phyloP scores from a whole-genome alignment of 1,140 invertebrate genomes.

The Drosophila yakuba region DNA sequence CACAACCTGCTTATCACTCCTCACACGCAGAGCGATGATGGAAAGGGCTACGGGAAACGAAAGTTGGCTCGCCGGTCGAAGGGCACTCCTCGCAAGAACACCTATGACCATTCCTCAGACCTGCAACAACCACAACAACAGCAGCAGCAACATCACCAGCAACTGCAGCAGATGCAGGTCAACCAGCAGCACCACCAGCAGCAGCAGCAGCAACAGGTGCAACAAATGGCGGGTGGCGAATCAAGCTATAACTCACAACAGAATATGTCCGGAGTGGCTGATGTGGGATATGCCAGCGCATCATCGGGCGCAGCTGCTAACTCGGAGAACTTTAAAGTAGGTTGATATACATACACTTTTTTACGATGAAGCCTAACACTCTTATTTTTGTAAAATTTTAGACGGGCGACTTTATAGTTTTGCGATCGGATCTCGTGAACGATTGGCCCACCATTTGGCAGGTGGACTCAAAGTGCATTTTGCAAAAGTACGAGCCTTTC shows the following conservation, averaged over 20 bases:
- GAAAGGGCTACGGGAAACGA: slow-evolving; percentile 72
- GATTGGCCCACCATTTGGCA: slow-evolving; percentile 93
- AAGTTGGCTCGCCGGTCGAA: slow-evolving; percentile 74
- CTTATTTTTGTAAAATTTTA: slow-evolving; percentile 67
- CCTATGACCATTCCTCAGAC: slow-evolving; percentile 56
- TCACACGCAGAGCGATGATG: slow-evolving; percentile 71
- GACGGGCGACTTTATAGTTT: slow-evolving; percentile 93
- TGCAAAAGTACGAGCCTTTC: slow-evolving; percentile 95
- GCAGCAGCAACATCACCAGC: slow-evolving; percentile 42
- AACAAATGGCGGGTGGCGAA: slow-evolving; percentile 51
- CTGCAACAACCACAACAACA: slow-evolving; percentile 37
- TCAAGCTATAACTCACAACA: slow-evolving; percentile 75
- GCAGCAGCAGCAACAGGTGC: slow-evolving; percentile 59
- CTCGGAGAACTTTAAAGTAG: slow-evolving; percentile 80
- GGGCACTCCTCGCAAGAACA: slow-evolving; percentile 77
- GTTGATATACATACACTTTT: neutral
- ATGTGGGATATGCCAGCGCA: slow-evolving; percentile 61
- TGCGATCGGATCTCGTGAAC: slow-evolving; percentile 90
- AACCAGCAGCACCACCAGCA: slow-evolving; percentile 39
- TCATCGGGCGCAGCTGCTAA: slow-evolving; percentile 43
- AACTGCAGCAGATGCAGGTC: slow-evolving; percentile 46
- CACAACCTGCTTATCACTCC: slow-evolving; percentile 9
- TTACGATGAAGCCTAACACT: no score
- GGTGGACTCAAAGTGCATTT: slow-evolving; percentile 93
- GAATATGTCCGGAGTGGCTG: slow-evolving; percentile 59